Percentiles rank a stretch among this genome's conserved stretches.
Evolutionary conservation across 2,113 vertebrate species (phyloP).

Genomic region (Sebastes schlegelii): DNA sequence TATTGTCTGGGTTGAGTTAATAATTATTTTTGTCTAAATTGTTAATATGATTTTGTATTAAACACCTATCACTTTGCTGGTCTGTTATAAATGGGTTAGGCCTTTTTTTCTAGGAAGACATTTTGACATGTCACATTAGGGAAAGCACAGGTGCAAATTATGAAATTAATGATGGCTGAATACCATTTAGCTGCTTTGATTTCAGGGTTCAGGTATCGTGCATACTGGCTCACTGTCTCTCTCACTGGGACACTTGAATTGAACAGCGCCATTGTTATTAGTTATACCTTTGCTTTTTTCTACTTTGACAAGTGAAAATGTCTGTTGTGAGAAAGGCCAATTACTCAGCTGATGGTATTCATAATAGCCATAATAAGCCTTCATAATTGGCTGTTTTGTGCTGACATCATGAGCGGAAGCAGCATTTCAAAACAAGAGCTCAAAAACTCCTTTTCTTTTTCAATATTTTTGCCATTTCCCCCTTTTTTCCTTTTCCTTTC

Average conservation of each 20-base stretch:
- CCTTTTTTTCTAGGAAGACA: too few species aligned
- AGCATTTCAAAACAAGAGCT: neutral
- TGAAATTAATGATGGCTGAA: too few species aligned
- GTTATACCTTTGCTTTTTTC: too few species aligned
- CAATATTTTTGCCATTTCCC: neutral
- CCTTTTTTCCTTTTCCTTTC: conserved; percentile 14
- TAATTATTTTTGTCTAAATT: neutral
- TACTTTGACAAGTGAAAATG: too few species aligned
- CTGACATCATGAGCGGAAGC: neutral
- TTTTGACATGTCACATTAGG: too few species aligned
- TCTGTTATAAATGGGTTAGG: neutral
- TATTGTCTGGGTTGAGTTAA: neutral
- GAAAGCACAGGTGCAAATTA: too few species aligned
- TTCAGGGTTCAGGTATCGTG: too few species aligned
- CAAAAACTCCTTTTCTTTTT: neutral
- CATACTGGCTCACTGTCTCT: too few species aligned
- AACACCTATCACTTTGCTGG: neutral
- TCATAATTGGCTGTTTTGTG: neutral
- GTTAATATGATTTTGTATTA: neutral
- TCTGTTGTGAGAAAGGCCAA: too few species aligned
- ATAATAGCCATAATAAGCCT: neutral
- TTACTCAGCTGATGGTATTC: neutral
- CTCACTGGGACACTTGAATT: too few species aligned
- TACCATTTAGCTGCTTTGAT: too few species aligned
- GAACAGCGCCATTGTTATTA: too few species aligned